These are phyloP conservation scores for Scaptomyza tumidula DNA, from an alignment of 2,888 invertebrate species.

Conservation along the genomic window DNA sequence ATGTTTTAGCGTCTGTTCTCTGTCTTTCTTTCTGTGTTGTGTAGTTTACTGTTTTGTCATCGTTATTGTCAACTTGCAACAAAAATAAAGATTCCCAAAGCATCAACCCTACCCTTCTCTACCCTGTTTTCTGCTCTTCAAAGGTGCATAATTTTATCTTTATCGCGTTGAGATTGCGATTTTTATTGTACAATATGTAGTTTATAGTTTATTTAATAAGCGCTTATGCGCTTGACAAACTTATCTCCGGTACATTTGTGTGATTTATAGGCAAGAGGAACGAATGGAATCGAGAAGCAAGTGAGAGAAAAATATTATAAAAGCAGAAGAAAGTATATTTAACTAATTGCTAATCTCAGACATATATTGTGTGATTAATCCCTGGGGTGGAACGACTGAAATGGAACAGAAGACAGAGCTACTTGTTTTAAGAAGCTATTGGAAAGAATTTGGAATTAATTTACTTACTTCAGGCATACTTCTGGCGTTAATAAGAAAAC, in stretches of 20 bases:
- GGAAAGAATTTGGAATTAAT: neutral
- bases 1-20: conserved; percentile 21
- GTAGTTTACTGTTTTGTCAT: conserved; percentile 33
- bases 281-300: conserved; percentile 3
- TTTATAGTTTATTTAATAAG: conserved; percentile 69
- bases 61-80: conserved; percentile 35
- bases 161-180: conserved; percentile 45
- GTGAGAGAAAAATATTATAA: too few species aligned
- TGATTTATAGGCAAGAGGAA: neutral
- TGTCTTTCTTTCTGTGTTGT: neutral
- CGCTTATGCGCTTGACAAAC: conserved; percentile 38
- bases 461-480: neutral
- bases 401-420: neutral
- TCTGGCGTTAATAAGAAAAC: too few species aligned
- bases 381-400: neutral
- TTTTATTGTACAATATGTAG: conserved; percentile 64
- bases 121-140: conserved; percentile 1
- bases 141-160: conserved; percentile 56
- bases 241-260: conserved; percentile 19
- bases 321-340: too few species aligned
- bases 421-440: neutral
- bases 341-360: too few species aligned
- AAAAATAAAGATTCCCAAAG: conserved; percentile 29
- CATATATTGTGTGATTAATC: too few species aligned
- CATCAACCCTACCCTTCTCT: conserved; percentile 15